phyloP scores from a whole-genome alignment of 2,113 vertebrate genomes.

The Ptychochromis oligacanthus region DNA sequence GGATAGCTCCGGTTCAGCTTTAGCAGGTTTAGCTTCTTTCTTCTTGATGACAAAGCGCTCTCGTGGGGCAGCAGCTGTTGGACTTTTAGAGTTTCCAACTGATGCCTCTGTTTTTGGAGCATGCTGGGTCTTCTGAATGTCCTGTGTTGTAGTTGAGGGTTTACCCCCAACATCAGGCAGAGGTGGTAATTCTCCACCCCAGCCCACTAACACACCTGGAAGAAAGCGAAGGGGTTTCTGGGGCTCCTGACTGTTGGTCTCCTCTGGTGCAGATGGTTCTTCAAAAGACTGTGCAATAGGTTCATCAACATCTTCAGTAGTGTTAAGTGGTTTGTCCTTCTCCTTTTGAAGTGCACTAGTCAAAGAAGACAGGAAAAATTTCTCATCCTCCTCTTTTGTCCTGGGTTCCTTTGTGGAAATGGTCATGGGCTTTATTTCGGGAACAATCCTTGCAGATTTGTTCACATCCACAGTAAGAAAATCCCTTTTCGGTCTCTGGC shows the following conservation, averaged over 20 bases:
- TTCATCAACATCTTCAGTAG: constrained; percentile 71
- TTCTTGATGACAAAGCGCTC: constrained; percentile 81
- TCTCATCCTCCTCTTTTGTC: constrained; percentile 84
- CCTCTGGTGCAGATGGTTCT: constrained; percentile 75
- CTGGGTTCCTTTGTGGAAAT: constrained; percentile 76
- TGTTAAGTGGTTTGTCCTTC: constrained; percentile 82
- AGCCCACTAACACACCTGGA: constrained; percentile 93
- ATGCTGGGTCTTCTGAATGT: constrained; percentile 80
- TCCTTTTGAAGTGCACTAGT: constrained; percentile 85
- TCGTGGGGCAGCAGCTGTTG: constrained; percentile 68
- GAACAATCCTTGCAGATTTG: constrained; percentile 80
- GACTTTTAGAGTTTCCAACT: constrained; percentile 74
- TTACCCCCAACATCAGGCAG: constrained; percentile 86
- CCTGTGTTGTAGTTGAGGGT: constrained; percentile 80
- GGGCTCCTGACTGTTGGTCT: constrained; percentile 82
- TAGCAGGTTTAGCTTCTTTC: constrained; percentile 78
- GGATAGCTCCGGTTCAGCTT: constrained; percentile 61
- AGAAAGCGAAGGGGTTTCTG: constrained; percentile 93
- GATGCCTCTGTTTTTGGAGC: constrained; percentile 58
- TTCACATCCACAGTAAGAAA: constrained; percentile 82
- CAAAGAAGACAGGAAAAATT: constrained; percentile 88
- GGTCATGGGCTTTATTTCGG: constrained; percentile 86
- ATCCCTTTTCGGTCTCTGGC: constrained; percentile 91
- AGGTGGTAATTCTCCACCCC: constrained; percentile 87
- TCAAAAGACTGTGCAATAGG: constrained; percentile 61